Evolutionary conservation across 2,888 invertebrate genomes (phyloP).

Genomic region (Ceriagrion tenellum): DNA sequence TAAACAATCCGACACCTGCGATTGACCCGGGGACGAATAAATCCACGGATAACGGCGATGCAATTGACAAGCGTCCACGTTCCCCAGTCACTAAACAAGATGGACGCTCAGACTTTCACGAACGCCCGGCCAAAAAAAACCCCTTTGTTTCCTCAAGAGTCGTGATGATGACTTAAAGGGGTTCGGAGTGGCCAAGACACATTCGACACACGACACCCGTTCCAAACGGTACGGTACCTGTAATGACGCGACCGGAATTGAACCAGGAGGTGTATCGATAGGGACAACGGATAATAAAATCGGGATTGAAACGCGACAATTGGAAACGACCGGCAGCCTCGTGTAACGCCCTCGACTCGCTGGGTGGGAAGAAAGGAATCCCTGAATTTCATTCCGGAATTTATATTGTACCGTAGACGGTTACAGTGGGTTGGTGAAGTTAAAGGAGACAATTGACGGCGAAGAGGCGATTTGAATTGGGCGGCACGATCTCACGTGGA

Average conservation of each 20-base stretch:
- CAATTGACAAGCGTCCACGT: slow-evolving; percentile 19
- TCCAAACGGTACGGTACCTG: neutral
- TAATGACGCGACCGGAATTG: slow-evolving; percentile 42
- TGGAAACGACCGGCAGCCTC: neutral
- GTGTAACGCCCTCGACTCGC: too few species aligned
- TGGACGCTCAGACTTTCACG: neutral
- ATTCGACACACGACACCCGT: neutral
- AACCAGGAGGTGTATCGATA: neutral
- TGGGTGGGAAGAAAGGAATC: neutral
- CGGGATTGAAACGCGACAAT: neutral
- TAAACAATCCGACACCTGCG: neutral
- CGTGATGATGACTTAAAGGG: neutral
- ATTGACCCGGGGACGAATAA: neutral
- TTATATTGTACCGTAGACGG: slow-evolving; percentile 1
- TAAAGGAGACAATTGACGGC: slow-evolving; percentile 45
- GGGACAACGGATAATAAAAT: neutral
- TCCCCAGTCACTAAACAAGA: slow-evolving; percentile 23
- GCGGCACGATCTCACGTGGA: slow-evolving; percentile 12
- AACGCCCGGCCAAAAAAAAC: neutral
- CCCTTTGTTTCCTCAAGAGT: neutral
- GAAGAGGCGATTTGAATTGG: neutral
- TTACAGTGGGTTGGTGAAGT: neutral
- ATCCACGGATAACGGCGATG: slow-evolving; percentile 5
- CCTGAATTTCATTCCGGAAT: slow-evolving; percentile 17
- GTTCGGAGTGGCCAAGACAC: neutral